phyloP scores from a whole-genome alignment of 2,888 invertebrate species.

The Ichneumoninae sp. region DNA sequence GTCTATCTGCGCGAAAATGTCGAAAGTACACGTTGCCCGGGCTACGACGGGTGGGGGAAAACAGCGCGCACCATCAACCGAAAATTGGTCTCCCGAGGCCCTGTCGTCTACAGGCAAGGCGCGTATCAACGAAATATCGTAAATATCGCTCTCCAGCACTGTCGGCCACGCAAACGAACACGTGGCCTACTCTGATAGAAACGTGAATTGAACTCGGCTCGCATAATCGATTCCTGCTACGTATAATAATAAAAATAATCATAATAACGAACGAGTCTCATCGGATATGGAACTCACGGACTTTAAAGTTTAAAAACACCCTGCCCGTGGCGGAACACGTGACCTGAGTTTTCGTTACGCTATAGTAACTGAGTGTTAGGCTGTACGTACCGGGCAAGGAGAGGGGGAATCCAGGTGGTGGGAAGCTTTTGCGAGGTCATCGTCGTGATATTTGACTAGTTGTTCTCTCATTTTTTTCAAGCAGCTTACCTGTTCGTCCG shows the following conservation, averaged over 20 bases:
- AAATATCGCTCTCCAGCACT: not conserved
- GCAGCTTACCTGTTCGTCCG: not conserved
- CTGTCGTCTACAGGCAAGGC: not conserved
- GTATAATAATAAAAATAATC: slow-evolving; percentile 4
- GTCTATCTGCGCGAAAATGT: not conserved
- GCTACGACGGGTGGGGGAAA: not conserved
- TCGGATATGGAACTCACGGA: slow-evolving; percentile 2
- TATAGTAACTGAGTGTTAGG: not conserved
- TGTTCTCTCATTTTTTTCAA: not conserved
- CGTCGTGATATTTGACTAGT: not conserved
- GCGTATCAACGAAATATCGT: not conserved
- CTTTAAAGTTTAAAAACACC: slow-evolving; percentile 24
- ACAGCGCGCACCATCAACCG: not conserved
- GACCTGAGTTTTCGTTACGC: slow-evolving; percentile 6
- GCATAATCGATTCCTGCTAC: not conserved
- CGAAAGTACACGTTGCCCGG: slow-evolving; percentile 7
- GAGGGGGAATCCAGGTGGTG: not conserved
- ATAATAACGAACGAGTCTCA: slow-evolving; percentile 15
- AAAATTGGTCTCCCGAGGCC: not conserved
- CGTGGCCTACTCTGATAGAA: not conserved
- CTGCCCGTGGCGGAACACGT: slow-evolving; percentile 9
- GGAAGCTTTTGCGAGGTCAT: not conserved
- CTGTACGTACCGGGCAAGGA: not conserved
- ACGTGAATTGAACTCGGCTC: not conserved
- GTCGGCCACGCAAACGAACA: not conserved